Evolutionary conservation across 92 coral and sea anemone genomes (phyloP).

Genomic region (Siderastrea siderea): DNA sequence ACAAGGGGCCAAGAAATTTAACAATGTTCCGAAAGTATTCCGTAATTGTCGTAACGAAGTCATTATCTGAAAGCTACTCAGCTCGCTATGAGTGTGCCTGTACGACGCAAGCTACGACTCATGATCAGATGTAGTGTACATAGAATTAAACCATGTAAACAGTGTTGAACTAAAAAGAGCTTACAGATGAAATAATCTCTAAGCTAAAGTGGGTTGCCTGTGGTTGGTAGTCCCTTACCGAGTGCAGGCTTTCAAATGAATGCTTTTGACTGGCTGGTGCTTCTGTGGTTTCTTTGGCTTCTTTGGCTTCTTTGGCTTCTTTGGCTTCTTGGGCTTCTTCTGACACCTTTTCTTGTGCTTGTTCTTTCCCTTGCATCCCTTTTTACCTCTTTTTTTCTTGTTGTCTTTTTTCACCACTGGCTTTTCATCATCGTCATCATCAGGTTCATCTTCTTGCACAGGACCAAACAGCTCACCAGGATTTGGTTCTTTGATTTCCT

Average conservation of each 20-base stretch:
- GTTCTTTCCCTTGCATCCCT: background rate
- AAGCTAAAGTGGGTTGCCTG: background rate
- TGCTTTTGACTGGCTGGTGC: conserved; percentile 48
- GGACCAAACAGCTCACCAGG: conserved; percentile 55
- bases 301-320: background rate
- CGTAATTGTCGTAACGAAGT: too few relatives aligned
- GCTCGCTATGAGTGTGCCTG: too few relatives aligned
- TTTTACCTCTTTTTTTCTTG: conserved; percentile 17
- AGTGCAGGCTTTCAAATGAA: conserved; percentile 63
- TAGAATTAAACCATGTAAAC: background rate
- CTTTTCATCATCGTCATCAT: background rate
- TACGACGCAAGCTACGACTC: too few relatives aligned
- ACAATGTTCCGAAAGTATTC: too few relatives aligned
- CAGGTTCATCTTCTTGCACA: conserved; percentile 1
- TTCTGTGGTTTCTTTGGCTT: conserved; percentile 37
- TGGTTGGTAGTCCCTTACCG: conserved; percentile 35
- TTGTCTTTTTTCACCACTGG: background rate
- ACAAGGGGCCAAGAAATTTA: background rate
- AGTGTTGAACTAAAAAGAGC: background rate
- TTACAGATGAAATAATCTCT: background rate
- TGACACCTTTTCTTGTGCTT: conserved; percentile 1
- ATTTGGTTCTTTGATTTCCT: conserved; percentile 42
- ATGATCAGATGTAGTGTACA: background rate
- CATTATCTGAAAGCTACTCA: too few relatives aligned
- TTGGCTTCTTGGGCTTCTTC: background rate